Evolutionary conservation across 2,113 vertebrate genomes (phyloP).

Genomic region (Perca schrenkii): DNA sequence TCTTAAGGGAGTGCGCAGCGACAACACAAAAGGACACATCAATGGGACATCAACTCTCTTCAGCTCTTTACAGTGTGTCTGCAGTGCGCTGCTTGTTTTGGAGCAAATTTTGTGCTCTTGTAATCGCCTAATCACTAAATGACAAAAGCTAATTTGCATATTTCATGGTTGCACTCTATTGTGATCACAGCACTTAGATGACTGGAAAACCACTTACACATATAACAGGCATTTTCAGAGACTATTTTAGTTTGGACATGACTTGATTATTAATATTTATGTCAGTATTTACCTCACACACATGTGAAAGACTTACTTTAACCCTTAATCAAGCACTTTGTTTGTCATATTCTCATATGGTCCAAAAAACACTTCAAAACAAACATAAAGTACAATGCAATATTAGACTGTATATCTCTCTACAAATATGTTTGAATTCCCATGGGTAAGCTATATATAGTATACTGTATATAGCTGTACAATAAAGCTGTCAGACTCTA

Average conservation of each 20-base stretch:
- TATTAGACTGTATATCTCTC: no score
- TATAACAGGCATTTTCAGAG: constrained; percentile 24
- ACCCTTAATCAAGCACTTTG: neutral
- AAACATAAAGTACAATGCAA: neutral
- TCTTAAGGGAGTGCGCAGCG: constrained; percentile 52
- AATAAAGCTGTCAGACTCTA: neutral
- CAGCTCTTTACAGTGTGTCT: constrained; percentile 22
- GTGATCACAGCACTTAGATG: constrained; percentile 30
- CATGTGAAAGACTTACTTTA: neutral
- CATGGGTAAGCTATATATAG: neutral
- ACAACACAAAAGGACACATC: constrained; percentile 63
- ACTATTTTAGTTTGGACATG: constrained; percentile 7
- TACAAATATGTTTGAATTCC: neutral
- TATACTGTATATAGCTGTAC: neutral
- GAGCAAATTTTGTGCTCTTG: constrained; percentile 31
- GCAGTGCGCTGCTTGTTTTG: constrained; percentile 8
- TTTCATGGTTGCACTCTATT: constrained; percentile 40
- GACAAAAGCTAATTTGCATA: constrained; percentile 58
- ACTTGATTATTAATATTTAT: constrained; percentile 19
- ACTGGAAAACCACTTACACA: constrained; percentile 3
- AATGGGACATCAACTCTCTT: constrained; percentile 40
- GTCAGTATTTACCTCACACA: neutral
- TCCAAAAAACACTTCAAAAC: neutral
- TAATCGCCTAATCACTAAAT: constrained; percentile 45
- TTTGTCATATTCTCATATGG: neutral